Evolutionary conservation across 2,113 vertebrate genomes (phyloP).

Genomic region (Macrotus californicus): DNA sequence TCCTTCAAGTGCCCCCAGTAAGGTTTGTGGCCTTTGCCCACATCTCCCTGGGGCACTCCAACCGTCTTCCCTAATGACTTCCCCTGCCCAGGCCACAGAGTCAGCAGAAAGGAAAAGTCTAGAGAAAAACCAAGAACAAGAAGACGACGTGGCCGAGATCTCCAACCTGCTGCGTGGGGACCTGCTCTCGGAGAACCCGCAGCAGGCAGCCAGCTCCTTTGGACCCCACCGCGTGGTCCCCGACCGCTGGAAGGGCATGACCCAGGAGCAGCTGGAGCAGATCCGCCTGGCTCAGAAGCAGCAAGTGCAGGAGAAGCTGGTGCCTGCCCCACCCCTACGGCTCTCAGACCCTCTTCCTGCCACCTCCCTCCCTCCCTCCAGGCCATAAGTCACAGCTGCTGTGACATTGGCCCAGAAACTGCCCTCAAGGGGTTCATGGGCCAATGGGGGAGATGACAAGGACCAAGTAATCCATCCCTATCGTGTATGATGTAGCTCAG

Average conservation of each 20-base stretch:
- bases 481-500: accelerated
- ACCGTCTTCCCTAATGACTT: not conserved
- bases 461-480: not conserved
- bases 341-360: too few relatives aligned
- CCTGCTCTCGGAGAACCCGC: slow-evolving; percentile 75
- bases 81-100: slow-evolving; percentile 77
- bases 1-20: not conserved
- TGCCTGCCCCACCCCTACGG: slow-evolving; percentile 7
- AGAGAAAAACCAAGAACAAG: slow-evolving; percentile 72
- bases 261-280: slow-evolving; percentile 75
- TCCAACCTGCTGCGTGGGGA: slow-evolving; percentile 76
- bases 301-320: slow-evolving; percentile 87
- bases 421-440: not conserved
- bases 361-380: not conserved
- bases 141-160: slow-evolving; percentile 80
- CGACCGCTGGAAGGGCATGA: slow-evolving; percentile 83
- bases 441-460: not conserved
- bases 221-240: slow-evolving; percentile 74
- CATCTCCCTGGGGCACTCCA: accelerated
- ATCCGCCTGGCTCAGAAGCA: slow-evolving; percentile 79
- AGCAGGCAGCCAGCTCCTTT: slow-evolving; percentile 71
- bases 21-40: not conserved
- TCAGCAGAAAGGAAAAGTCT: slow-evolving; percentile 66
- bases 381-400: not conserved
- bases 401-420: not conserved